Evolutionary conservation across 2,888 invertebrate genomes (phyloP).

Genomic region (Sphaerophoria rueppellii): DNA sequence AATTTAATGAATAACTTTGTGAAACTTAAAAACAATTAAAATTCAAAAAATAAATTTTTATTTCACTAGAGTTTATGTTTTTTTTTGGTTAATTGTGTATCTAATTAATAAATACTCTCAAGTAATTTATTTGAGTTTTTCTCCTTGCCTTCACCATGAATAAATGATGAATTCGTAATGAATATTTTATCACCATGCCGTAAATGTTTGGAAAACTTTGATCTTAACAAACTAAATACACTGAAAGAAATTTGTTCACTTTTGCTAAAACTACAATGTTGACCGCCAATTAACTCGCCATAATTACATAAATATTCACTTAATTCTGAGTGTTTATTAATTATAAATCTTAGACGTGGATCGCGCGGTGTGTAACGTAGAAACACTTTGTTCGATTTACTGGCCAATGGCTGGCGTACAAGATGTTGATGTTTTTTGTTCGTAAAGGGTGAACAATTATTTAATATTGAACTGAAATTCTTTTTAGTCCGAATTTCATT

Average conservation of each 20-base stretch:
- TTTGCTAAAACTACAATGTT: conserved; percentile 30
- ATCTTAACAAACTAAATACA: conserved; percentile 39
- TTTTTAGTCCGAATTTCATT: conserved; percentile 81
- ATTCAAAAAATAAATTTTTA: conserved; percentile 37
- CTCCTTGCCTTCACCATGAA: conserved; percentile 54
- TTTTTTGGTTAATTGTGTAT: conserved; percentile 43
- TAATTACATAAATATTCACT: conserved; percentile 80
- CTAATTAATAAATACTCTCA: conserved; percentile 54
- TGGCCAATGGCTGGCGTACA: conserved; percentile 60
- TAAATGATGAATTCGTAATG: conserved; percentile 53
- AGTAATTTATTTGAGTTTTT: conserved; percentile 52
- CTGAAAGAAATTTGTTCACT: conserved; percentile 37
- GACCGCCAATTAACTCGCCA: conserved; percentile 81
- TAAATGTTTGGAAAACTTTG: conserved; percentile 36
- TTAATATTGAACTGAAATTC: conserved; percentile 70
- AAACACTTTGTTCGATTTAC: conserved; percentile 81
- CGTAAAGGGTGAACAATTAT: conserved; percentile 67
- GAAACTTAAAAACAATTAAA: conserved; percentile 30
- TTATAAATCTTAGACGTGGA: conserved; percentile 80
- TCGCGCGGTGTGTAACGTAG: conserved; percentile 81
- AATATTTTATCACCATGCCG: conserved; percentile 56
- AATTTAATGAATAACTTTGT: not conserved
- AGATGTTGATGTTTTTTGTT: conserved; percentile 69
- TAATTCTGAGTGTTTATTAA: conserved; percentile 79
- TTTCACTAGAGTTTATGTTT: conserved; percentile 48